phyloP scores from a whole-genome alignment of 2,113 vertebrate species.

The Mesembrinibis cayennensis region DNA sequence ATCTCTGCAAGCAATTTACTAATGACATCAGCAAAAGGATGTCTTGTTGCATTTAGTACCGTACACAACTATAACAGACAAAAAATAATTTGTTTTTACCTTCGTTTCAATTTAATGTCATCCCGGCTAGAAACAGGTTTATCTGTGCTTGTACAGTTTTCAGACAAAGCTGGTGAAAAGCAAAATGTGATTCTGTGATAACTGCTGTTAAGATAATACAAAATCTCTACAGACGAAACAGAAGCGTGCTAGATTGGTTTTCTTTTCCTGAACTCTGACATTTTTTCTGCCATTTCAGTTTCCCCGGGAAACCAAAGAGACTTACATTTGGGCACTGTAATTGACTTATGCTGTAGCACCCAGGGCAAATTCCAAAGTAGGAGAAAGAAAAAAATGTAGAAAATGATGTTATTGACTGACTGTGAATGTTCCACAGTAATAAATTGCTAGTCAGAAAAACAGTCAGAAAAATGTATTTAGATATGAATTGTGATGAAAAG shows the following conservation, averaged over 20 bases:
- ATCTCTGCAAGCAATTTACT: neutral
- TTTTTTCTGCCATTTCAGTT: constrained; percentile 56
- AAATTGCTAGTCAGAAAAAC: constrained; percentile 11
- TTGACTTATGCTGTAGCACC: constrained; percentile 45
- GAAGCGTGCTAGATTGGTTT: constrained; percentile 31
- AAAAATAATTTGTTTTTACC: constrained; percentile 7
- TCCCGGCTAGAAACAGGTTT: neutral
- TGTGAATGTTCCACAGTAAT: neutral
- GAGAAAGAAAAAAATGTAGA: neutral
- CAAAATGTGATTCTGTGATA: constrained; percentile 27
- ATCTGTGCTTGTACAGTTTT: constrained; percentile 10
- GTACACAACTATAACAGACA: neutral
- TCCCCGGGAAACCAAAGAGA: constrained; percentile 37
- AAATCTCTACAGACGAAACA: constrained; percentile 24
- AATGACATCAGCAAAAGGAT: neutral
- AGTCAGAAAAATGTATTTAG: neutral
- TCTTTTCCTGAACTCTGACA: constrained; percentile 49
- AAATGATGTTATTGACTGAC: constrained; percentile 37
- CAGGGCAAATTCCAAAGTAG: constrained; percentile 37
- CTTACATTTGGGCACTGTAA: constrained; percentile 24
- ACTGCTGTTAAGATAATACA: constrained; percentile 44
- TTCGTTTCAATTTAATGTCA: constrained; percentile 23
- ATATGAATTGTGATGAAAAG: neutral
- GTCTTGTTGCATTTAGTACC: neutral
- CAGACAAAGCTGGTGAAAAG: constrained; percentile 24